Conservation (phyloP, 2,113 vertebrate species). For the Tragelaphus strepsiceros region DNA sequence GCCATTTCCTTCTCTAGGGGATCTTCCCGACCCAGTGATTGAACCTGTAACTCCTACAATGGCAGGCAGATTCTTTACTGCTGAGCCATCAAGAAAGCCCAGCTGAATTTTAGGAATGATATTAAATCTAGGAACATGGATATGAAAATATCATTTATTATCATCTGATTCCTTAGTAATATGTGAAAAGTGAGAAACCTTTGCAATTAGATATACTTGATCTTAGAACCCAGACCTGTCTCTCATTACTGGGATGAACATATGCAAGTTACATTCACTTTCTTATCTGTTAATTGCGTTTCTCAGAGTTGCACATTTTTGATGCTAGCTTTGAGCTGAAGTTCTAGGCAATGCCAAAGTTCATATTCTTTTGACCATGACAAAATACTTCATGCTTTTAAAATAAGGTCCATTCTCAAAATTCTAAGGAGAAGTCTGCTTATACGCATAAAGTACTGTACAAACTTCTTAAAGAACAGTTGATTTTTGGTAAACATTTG, state of each 20-base stretch:
- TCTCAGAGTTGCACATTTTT: not conserved
- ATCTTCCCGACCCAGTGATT: not conserved
- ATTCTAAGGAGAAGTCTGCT: not conserved
- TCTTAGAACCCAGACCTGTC: not conserved
- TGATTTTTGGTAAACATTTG: not conserved
- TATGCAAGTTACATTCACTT: not conserved
- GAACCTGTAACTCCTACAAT: accelerated
- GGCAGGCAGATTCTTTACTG: not conserved
- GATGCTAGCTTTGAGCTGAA: not conserved
- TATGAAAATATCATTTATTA: not conserved
- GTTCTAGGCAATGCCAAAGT: not conserved
- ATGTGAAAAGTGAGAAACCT: not conserved
- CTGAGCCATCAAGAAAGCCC: not conserved
- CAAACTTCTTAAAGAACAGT: not conserved
- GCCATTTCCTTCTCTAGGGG: not conserved
- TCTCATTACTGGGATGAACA: not conserved
- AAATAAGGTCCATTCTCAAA: not conserved
- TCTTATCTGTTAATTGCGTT: not conserved
- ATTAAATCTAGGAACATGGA: not conserved
- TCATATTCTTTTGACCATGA: not conserved
- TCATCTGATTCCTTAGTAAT: not conserved
- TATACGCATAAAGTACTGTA: not conserved
- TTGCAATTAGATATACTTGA: not conserved
- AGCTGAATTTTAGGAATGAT: not conserved
- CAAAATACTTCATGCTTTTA: not conserved